Evolutionary conservation across 2,113 vertebrate genomes (phyloP).

Genomic region (Camarhynchus parvulus): DNA sequence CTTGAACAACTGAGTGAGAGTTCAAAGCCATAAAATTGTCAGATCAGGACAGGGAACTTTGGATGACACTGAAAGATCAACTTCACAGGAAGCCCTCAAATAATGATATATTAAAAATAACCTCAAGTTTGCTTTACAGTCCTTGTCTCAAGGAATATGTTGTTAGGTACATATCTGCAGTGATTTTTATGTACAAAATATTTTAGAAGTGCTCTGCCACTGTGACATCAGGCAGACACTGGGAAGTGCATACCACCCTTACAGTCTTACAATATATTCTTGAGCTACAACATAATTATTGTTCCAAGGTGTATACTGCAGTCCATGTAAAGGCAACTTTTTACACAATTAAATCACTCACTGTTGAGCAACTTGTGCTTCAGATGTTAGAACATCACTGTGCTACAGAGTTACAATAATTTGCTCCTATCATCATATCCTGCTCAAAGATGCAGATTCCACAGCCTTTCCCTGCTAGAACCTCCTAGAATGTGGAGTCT

Average conservation of each 20-base stretch:
- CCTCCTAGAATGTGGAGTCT: background rate
- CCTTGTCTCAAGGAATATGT: background rate
- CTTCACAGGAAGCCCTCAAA: conserved; percentile 33
- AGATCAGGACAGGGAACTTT: conserved; percentile 33
- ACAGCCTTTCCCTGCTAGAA: background rate
- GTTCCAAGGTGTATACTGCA: background rate
- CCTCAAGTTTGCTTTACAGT: background rate
- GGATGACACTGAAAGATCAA: conserved; percentile 53
- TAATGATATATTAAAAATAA: background rate
- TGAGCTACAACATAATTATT: background rate
- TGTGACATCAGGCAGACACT: background rate
- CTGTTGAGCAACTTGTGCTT: background rate
- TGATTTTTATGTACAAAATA: background rate
- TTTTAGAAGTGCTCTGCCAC: background rate
- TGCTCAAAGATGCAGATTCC: background rate
- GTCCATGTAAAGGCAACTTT: background rate
- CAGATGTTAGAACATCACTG: background rate
- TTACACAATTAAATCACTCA: background rate
- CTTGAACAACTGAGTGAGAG: conserved; percentile 36
- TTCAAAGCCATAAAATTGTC: conserved; percentile 62
- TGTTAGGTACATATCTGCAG: background rate
- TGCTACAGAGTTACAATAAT: background rate
- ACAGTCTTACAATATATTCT: background rate
- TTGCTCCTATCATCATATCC: background rate
- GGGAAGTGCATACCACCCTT: background rate